Evolutionary conservation across 2,797 vertebrate species (phyloP).

Genomic region (Gallinago nigripennis): DNA sequence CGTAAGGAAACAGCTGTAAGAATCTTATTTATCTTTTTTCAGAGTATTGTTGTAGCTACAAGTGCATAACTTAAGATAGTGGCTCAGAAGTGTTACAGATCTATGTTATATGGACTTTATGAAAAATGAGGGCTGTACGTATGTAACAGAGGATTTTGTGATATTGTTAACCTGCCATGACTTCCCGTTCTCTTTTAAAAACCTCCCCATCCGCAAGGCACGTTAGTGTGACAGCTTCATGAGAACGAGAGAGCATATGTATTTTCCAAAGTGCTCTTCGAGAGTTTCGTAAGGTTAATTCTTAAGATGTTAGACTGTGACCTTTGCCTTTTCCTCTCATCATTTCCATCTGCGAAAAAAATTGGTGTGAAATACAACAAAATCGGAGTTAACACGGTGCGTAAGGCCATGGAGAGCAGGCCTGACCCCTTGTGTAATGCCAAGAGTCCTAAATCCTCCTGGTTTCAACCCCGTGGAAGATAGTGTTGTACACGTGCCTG

Average conservation of each 20-base stretch:
- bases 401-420: not conserved
- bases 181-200: not conserved
- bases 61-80: not conserved
- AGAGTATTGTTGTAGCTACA: not conserved
- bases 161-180: not conserved
- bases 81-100: not conserved
- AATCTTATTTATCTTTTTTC: not conserved
- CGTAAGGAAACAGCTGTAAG: not conserved
- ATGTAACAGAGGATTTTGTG: not conserved
- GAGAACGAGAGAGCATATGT: not conserved
- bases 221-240: not conserved
- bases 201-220: not conserved
- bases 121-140: not conserved
- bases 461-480: not conserved
- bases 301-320: not conserved
- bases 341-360: not conserved
- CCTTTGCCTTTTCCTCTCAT: not conserved
- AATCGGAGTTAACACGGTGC: not conserved
- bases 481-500: not conserved
- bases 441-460: not conserved
- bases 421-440: not conserved
- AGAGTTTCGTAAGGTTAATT: not conserved
- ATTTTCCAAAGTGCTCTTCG: not conserved
- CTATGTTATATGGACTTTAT: not conserved
- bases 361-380: not conserved